phyloP scores from a whole-genome alignment of 1,140 invertebrate genomes.

The Neodiprion pinetum region DNA sequence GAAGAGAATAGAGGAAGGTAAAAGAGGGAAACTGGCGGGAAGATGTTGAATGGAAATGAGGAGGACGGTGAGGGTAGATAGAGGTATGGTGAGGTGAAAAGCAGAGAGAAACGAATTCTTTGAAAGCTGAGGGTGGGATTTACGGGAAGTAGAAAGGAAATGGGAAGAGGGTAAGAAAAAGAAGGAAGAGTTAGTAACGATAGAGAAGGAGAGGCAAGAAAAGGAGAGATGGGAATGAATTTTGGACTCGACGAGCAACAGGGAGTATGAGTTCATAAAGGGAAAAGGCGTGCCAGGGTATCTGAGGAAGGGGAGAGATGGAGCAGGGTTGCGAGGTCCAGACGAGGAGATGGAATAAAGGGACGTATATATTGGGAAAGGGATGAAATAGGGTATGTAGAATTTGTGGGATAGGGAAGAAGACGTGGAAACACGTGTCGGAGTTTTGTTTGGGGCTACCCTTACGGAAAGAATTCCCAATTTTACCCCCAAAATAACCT shows the following conservation, averaged over 20 bases:
- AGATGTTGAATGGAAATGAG: conserved; percentile 16
- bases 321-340: conserved; percentile 15
- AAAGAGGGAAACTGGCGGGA: conserved; percentile 11
- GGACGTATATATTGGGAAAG: too few species aligned
- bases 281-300: conserved; percentile 13
- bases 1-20: conserved; percentile 10
- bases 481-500: too few species aligned
- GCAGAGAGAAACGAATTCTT: too few species aligned
- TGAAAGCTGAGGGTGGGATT: too few species aligned
- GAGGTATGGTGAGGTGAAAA: too few species aligned
- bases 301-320: conserved; percentile 16
- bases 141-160: too few species aligned
- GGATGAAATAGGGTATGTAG: too few species aligned
- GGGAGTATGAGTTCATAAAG: conserved; percentile 16
- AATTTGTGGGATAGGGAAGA: too few species aligned
- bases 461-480: too few species aligned
- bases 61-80: neutral
- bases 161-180: too few species aligned
- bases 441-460: too few species aligned
- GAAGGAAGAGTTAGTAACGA: neutral
- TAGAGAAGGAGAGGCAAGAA: neutral
- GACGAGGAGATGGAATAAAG: neutral
- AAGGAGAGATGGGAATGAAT: conserved; percentile 1
- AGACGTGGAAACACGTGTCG: too few species aligned
- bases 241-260: conserved; percentile 15